phyloP scores from a whole-genome alignment of 2,797 vertebrate genomes.

The Sebastes kiyomatsui region DNA sequence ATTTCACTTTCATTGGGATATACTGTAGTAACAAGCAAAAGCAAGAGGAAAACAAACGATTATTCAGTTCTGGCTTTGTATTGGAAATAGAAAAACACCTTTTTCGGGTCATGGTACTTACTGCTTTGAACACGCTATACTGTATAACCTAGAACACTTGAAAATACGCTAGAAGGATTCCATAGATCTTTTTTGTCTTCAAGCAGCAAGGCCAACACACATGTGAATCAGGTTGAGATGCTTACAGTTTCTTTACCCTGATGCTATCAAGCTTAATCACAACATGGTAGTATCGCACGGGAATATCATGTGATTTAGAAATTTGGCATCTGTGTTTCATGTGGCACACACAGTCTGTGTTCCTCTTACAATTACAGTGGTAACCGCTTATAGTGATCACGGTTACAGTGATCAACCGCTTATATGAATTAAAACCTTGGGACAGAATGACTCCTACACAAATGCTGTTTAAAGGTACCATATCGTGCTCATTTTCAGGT shows the following conservation, averaged over 20 bases:
- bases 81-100: neutral
- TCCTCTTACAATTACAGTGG: neutral
- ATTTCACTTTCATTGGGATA: constrained; percentile 1
- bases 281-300: neutral
- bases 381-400: no score
- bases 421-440: no score
- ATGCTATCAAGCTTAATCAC: neutral
- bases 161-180: neutral
- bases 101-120: neutral
- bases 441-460: no score
- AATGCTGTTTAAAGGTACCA: no score
- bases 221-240: neutral
- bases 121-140: neutral
- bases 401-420: no score
- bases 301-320: neutral
- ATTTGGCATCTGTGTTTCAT: neutral
- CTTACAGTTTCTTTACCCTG: neutral
- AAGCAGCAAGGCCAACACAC: neutral
- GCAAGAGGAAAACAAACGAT: neutral
- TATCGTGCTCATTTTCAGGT: no score
- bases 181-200: neutral
- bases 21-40: neutral
- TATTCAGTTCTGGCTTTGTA: neutral
- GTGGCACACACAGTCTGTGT: neutral
- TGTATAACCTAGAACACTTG: neutral